phyloP scores from a whole-genome alignment of 2,888 invertebrate species.

The Acanthosepion pharaonis region DNA sequence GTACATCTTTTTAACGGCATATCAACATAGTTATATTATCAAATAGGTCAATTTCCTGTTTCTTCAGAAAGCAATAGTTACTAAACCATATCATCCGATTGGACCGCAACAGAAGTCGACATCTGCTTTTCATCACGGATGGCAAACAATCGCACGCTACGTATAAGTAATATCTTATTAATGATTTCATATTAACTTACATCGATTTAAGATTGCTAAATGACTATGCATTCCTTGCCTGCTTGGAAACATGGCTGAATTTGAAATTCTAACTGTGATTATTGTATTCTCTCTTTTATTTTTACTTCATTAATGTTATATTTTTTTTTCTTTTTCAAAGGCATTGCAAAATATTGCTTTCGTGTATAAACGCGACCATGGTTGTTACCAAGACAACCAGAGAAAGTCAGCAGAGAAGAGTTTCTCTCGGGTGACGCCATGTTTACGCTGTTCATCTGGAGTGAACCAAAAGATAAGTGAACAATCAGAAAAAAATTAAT shows the following conservation, averaged over 20 bases:
- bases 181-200: not conserved
- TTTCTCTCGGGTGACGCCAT: not conserved
- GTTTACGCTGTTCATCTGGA: not conserved
- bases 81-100: not conserved
- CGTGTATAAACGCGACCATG: not conserved
- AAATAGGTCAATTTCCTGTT: not conserved
- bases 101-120: not conserved
- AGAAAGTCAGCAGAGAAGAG: not conserved
- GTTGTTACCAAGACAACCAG: not conserved
- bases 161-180: not conserved
- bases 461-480: not conserved
- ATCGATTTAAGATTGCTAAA: slow-evolving; percentile 6
- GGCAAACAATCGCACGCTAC: not conserved
- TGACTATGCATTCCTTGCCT: not conserved
- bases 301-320: not conserved
- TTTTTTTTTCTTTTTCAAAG: not conserved
- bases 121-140: not conserved
- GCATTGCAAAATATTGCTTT: not conserved
- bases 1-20: not conserved
- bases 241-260: not conserved
- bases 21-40: not conserved
- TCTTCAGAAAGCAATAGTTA: not conserved
- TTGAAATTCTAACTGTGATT: not conserved
- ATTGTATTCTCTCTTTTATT: too few relatives aligned
- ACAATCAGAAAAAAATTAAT: not conserved